phyloP scores from a whole-genome alignment of 2,888 invertebrate species.

The Athrips mouffetella region DNA sequence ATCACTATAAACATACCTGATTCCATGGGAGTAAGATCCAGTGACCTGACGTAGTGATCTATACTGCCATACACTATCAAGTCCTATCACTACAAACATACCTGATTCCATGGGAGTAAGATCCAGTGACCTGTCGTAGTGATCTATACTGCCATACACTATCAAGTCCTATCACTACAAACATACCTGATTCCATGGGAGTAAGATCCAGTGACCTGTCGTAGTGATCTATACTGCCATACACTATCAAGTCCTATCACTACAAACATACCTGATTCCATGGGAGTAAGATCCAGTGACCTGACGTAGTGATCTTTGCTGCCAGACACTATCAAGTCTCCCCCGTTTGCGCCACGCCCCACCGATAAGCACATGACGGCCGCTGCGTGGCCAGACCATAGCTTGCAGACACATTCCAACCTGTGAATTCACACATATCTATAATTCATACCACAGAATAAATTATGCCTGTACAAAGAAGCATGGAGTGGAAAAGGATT shows the following conservation, averaged over 20 bases:
- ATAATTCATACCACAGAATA: too few relatives aligned
- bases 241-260: too few relatives aligned
- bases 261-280: slow-evolving; percentile 61
- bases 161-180: too few relatives aligned
- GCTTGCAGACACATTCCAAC: slow-evolving; percentile 83
- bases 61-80: too few relatives aligned
- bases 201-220: too few relatives aligned
- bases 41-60: too few relatives aligned
- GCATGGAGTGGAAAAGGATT: too few relatives aligned
- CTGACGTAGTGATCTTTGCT: slow-evolving; percentile 91
- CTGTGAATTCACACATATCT: slow-evolving; percentile 45
- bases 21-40: slow-evolving; percentile 71
- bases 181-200: too few relatives aligned
- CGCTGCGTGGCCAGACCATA: slow-evolving; percentile 88
- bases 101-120: slow-evolving; percentile 73
- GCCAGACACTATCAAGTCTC: slow-evolving; percentile 86
- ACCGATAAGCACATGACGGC: slow-evolving; percentile 90
- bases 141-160: slow-evolving; percentile 92
- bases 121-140: slow-evolving; percentile 81
- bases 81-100: too few relatives aligned
- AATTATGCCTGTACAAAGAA: too few relatives aligned
- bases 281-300: slow-evolving; percentile 70
- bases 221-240: too few relatives aligned
- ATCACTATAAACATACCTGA: too few relatives aligned
- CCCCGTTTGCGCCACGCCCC: slow-evolving; percentile 61